Conservation (phyloP, 2,888 invertebrate genomes). For the Teleiodes luculella region DNA sequence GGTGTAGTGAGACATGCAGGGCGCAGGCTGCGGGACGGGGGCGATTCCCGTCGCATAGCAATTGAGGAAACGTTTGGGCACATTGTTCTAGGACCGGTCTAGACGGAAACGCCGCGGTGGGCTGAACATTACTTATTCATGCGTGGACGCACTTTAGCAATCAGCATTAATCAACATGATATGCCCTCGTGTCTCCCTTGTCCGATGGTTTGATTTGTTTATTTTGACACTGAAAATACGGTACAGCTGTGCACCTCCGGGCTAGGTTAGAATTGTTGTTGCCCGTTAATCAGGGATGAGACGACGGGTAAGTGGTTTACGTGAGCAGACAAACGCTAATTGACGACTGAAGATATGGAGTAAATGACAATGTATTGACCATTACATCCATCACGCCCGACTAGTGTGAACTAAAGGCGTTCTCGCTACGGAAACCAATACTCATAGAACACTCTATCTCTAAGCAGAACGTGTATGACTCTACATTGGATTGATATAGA, state of each 20-base stretch:
- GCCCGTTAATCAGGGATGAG: slow-evolving; percentile 45
- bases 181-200: slow-evolving; percentile 61
- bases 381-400: not conserved
- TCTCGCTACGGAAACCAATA: not conserved
- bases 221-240: slow-evolving; percentile 59
- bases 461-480: not conserved
- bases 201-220: slow-evolving; percentile 64
- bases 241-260: slow-evolving; percentile 27
- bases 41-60: slow-evolving; percentile 52
- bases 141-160: slow-evolving; percentile 74
- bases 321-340: slow-evolving; percentile 38
- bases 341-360: slow-evolving; percentile 31
- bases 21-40: slow-evolving; percentile 35
- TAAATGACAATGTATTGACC: slow-evolving; percentile 9
- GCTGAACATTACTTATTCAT: slow-evolving; percentile 74
- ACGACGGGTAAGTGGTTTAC: slow-evolving; percentile 47
- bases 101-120: slow-evolving; percentile 68
- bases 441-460: not conserved
- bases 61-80: slow-evolving; percentile 66
- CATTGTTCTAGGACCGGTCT: slow-evolving; percentile 74
- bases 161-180: slow-evolving; percentile 75
- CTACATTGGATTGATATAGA: not conserved
- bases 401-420: not conserved
- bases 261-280: slow-evolving; percentile 33
- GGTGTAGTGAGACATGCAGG: slow-evolving; percentile 29